Evolutionary conservation across 1,140 invertebrate genomes (phyloP), one percentile per base, ranked within the genome.

Genomic region (Goniozus legneri): DNA sequence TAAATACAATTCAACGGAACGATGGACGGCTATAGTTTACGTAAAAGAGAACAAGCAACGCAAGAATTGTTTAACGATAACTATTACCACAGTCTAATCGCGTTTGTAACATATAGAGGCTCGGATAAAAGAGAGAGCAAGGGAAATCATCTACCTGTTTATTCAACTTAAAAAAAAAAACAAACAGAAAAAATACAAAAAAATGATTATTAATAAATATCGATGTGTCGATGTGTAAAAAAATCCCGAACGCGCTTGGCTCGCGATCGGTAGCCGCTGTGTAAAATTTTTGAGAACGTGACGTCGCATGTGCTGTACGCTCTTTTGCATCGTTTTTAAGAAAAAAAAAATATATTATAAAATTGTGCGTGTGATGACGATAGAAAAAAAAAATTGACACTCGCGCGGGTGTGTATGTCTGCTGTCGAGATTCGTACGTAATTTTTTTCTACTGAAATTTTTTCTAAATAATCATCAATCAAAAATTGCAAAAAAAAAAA

Each of bases 191-290:
- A 38, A 19, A n/a, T 44, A 32, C 49, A 57, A 47, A 60, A 40
- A 56, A 42, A 57, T 58, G 64, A 66, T 67, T 64, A 58, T 58
- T 65, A 56, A 61, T 68, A 65, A 66, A 69, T 63, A 67, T 69
- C 58, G 56, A 71, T 69, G 67, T 71, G 59, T 69, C 62, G 60
- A 71, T 71, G 65, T 71, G 65, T n/a, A n/a, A n/a, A n/a, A n/a
- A n/a, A n/a, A n/a, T n/a, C 47, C 57, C 60, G 62, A 57, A 46
- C 62, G 64, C 62, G 64, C 55, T 60, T 27, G 56, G 52, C 50
- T 64, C 56, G 56, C 62, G 24, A 6, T 27, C n/a, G n/a, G n/a
- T n/a, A n/a, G n/a, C 10, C 10, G 24, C 24, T 27, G 10, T 27
- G n/a, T 27, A 27, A 27, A 27, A 27, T 6, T 27, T 27, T 10